These are phyloP conservation scores for Amiota communis DNA, from an alignment of 2,888 invertebrate species.

Conservation along the genomic window DNA sequence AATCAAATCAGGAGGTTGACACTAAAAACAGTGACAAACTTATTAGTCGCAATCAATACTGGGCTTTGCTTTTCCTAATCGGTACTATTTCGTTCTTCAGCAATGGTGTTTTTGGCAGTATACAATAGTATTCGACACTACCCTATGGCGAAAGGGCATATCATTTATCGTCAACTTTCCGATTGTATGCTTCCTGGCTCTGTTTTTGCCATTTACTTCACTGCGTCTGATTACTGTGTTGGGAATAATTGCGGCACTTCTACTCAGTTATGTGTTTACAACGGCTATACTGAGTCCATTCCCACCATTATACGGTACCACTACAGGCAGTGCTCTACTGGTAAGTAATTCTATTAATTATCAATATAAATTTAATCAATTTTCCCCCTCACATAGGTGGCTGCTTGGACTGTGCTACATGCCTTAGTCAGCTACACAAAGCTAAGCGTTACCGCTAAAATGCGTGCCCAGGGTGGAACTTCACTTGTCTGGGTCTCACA, in stretches of 20 bases:
- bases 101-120: constrained; percentile 85
- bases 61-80: constrained; percentile 72
- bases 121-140: constrained; percentile 86
- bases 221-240: constrained; percentile 74
- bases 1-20: constrained; percentile 29
- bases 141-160: constrained; percentile 86
- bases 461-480: constrained; percentile 81
- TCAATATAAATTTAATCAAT: background rate
- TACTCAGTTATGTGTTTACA: constrained; percentile 80
- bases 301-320: constrained; percentile 79
- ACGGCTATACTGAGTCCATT: constrained; percentile 83
- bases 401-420: constrained; percentile 80
- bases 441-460: constrained; percentile 83
- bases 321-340: constrained; percentile 78
- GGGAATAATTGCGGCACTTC: constrained; percentile 74
- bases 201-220: constrained; percentile 76
- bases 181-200: constrained; percentile 80
- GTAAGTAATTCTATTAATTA: constrained; percentile 74
- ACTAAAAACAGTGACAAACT: background rate
- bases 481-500: constrained; percentile 83
- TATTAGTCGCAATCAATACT: constrained; percentile 60
- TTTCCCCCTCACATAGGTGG: constrained; percentile 74
- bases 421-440: constrained; percentile 85
- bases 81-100: constrained; percentile 78
- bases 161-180: constrained; percentile 85